Percentiles rank a stretch among this genome's conserved stretches.
phyloP scores from a whole-genome alignment of 2,888 invertebrate genomes.

The Sabellastarte sp. region DNA sequence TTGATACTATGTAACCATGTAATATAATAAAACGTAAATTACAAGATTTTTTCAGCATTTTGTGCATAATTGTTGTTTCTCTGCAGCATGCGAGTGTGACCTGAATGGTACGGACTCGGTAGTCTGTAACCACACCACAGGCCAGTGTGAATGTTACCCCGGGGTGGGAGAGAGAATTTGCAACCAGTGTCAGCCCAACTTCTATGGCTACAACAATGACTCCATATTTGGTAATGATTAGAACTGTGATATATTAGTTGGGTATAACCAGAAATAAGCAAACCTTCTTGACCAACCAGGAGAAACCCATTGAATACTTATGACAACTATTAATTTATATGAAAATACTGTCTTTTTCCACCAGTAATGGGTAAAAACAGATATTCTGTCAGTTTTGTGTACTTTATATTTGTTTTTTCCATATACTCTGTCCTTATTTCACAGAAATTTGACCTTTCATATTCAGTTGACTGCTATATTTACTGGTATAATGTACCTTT shows the following conservation, averaged over 20 bases:
- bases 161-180: conserved; percentile 29
- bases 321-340: background rate
- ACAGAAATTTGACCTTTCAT: too few relatives aligned
- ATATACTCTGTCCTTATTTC: too few relatives aligned
- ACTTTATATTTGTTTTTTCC: too few relatives aligned
- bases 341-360: background rate
- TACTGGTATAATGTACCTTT: too few relatives aligned
- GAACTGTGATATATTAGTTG: too few relatives aligned
- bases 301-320: background rate
- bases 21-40: too few relatives aligned
- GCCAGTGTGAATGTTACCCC: conserved; percentile 30
- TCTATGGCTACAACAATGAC: conserved; percentile 23
- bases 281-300: too few relatives aligned
- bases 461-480: too few relatives aligned
- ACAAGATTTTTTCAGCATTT: too few relatives aligned
- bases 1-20: too few relatives aligned
- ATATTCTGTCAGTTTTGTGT: background rate
- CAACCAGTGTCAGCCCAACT: conserved; percentile 22
- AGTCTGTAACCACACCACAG: conserved; percentile 27
- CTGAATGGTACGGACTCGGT: conserved; percentile 17
- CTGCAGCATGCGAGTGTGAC: conserved; percentile 33
- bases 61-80: too few relatives aligned
- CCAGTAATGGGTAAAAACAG: background rate
- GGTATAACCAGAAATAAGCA: too few relatives aligned
- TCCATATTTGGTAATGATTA: conserved; percentile 14